Evolutionary conservation across 2,113 vertebrate genomes (phyloP).

Genomic region (Myocastor coypus): DNA sequence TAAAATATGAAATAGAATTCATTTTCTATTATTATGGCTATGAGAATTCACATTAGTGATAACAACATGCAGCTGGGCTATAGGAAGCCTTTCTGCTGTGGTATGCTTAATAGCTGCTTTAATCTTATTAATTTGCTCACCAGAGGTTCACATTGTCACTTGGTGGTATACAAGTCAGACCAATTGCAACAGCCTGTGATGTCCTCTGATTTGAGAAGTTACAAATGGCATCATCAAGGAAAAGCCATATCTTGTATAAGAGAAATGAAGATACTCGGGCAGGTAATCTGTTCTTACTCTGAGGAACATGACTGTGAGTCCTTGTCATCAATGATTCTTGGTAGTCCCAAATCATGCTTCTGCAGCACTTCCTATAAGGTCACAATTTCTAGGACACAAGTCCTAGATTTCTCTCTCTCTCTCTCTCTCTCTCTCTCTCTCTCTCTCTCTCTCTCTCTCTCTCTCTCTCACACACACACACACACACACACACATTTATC

Average conservation of each 20-base stretch:
- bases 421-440: too few species aligned
- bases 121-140: constrained; percentile 54
- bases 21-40: constrained; percentile 43
- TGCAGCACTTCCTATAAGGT: background rate
- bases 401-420: too few species aligned
- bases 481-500: background rate
- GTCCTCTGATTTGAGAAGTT: constrained; percentile 22
- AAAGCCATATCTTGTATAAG: background rate
- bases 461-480: background rate
- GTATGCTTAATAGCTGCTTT: constrained; percentile 6
- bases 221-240: constrained; percentile 32
- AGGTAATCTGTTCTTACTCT: background rate
- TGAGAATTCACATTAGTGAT: constrained; percentile 25
- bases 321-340: background rate
- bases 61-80: background rate
- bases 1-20: constrained; percentile 61
- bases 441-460: too few species aligned
- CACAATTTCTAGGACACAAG: background rate
- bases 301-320: background rate
- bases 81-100: background rate
- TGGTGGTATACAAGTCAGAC: constrained; percentile 4
- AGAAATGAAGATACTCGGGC: constrained; percentile 11
- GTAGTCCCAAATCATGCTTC: background rate
- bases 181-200: background rate
- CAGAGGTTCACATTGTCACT: background rate